Percentiles rank a stretch among this genome's conserved stretches.
Evolutionary conservation across 2,797 vertebrate genomes (phyloP).

Genomic region (Lacerta viridis): DNA sequence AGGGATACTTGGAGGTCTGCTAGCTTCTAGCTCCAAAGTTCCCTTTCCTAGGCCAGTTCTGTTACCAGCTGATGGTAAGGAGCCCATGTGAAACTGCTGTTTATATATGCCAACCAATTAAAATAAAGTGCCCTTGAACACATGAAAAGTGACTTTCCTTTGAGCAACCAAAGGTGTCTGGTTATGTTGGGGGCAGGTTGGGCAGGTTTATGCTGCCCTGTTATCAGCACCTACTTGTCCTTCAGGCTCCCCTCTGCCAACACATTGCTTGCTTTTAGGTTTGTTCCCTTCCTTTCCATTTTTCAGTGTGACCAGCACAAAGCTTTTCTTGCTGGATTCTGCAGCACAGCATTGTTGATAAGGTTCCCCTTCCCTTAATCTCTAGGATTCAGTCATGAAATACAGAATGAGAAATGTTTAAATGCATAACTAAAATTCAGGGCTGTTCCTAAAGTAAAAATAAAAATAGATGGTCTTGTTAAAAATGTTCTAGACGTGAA

Average conservation of each 20-base stretch:
- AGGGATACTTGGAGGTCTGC: too few relatives aligned
- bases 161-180: not conserved
- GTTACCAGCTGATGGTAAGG: not conserved
- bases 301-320: not conserved
- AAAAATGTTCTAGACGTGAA: not conserved
- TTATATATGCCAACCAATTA: not conserved
- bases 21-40: not conserved
- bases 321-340: not conserved
- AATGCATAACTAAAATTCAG: not conserved
- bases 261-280: not conserved
- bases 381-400: constrained; percentile 1
- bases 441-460: not conserved
- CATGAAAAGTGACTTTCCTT: not conserved
- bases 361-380: not conserved
- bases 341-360: not conserved
- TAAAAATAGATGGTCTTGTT: not conserved
- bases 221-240: not conserved
- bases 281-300: not conserved
- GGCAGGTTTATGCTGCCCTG: not conserved
- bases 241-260: not conserved
- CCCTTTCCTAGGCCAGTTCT: not conserved
- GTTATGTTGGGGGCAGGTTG: not conserved
- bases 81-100: not conserved
- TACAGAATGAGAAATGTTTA: not conserved
- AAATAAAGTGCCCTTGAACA: not conserved